Evolutionary conservation across 2,888 invertebrate species (phyloP).

Genomic region (Carabus problematicus): DNA sequence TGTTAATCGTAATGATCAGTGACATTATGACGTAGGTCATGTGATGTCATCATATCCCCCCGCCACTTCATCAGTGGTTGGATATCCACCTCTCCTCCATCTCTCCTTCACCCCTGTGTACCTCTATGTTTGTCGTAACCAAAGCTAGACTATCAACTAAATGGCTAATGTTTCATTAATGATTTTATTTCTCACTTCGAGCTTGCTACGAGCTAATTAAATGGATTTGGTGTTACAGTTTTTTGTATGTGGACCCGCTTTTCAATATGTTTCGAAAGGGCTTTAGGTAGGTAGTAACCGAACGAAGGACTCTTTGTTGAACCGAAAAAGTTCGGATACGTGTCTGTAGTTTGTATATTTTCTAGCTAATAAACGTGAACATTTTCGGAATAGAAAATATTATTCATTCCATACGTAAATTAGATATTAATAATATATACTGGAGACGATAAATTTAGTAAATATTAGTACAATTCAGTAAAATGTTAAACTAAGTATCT

Average conservation of each 20-base stretch:
- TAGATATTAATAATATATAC: no score
- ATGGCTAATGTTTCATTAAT: constrained; percentile 26
- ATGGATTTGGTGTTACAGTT: constrained; percentile 42
- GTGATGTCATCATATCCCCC: background rate
- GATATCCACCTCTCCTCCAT: background rate
- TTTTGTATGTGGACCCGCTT: constrained; percentile 38
- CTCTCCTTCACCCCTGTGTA: constrained; percentile 1
- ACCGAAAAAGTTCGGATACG: no score
- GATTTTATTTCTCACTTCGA: constrained; percentile 35
- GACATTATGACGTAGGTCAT: constrained; percentile 11
- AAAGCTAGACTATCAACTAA: constrained; percentile 36
- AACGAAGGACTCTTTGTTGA: no score
- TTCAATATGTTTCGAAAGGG: constrained; percentile 34
- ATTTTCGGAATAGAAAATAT: constrained; percentile 1
- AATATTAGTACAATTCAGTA: background rate
- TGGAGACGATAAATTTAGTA: no score
- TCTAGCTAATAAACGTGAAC: background rate
- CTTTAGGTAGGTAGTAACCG: constrained; percentile 5
- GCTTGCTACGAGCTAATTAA: constrained; percentile 33
- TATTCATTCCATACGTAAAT: no score
- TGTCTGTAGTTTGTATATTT: background rate
- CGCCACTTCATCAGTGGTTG: background rate
- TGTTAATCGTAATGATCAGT: constrained; percentile 15
- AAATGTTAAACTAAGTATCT: constrained; percentile 26
- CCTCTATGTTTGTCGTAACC: constrained; percentile 28